phyloP scores from a whole-genome alignment of 1,140 invertebrate genomes.

The Brachionus rubens region DNA sequence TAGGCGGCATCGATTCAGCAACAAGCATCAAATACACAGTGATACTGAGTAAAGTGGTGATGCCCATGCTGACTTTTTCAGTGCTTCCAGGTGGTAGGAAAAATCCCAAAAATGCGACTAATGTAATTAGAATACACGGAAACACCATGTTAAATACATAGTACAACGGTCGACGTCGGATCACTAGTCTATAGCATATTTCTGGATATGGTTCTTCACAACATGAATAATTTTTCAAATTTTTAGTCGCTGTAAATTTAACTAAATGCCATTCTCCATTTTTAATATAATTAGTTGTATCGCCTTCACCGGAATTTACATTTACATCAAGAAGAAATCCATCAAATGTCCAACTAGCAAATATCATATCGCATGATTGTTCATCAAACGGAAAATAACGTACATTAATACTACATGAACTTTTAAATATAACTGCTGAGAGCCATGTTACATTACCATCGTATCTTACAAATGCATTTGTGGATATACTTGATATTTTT shows the following conservation, averaged over 20 bases:
- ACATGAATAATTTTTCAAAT: slow-evolving; percentile 71
- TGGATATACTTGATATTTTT: slow-evolving; percentile 45
- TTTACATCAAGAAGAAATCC: slow-evolving; percentile 33
- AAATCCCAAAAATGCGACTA: slow-evolving; percentile 75
- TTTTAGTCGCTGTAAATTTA: slow-evolving; percentile 69
- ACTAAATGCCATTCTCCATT: slow-evolving; percentile 65
- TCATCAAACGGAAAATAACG: slow-evolving; percentile 89
- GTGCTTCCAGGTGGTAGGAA: slow-evolving; percentile 83
- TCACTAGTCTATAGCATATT: slow-evolving; percentile 63
- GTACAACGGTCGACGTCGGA: slow-evolving; percentile 70
- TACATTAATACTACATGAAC: slow-evolving; percentile 81
- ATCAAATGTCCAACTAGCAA: slow-evolving; percentile 32
- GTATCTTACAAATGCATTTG: slow-evolving; percentile 33
- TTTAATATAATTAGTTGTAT: slow-evolving; percentile 48
- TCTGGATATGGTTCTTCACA: slow-evolving; percentile 62
- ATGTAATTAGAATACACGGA: slow-evolving; percentile 78
- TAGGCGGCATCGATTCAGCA: slow-evolving; percentile 58
- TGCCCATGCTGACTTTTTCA: slow-evolving; percentile 59
- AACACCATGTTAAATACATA: slow-evolving; percentile 81
- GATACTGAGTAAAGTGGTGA: slow-evolving; percentile 57
- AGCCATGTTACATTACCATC: slow-evolving; percentile 69
- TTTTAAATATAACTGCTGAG: slow-evolving; percentile 97
- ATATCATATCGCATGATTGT: slow-evolving; percentile 56
- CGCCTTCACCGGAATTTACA: slow-evolving; percentile 53
- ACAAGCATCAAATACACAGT: slow-evolving; percentile 60